Percentiles rank a stretch among this genome's conserved stretches.
Conservation (phyloP, 2,888 invertebrate species). For the Campoplex nolae region DNA sequence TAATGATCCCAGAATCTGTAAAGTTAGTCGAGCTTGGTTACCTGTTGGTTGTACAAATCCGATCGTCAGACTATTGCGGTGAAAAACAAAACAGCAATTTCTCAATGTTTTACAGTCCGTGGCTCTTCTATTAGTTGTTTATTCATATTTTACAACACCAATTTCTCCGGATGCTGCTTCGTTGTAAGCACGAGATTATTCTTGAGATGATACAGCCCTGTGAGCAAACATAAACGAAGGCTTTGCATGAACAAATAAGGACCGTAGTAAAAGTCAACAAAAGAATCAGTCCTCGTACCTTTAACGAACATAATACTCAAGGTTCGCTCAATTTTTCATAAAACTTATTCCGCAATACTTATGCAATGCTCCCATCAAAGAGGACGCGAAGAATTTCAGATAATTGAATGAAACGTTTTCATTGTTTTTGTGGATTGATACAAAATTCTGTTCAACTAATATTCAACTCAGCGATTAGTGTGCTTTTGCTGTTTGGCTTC, state of each 20-base stretch:
- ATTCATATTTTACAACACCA: background rate
- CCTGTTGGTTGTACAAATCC: constrained; percentile 12
- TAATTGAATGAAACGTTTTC: background rate
- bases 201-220: background rate
- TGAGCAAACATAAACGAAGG: no score
- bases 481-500: no score
- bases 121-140: background rate
- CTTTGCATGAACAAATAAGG: background rate
- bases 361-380: background rate
- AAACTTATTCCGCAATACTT: background rate
- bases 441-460: background rate
- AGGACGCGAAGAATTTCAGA: background rate
- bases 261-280: background rate
- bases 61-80: background rate
- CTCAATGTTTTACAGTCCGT: background rate
- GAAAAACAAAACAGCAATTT: background rate
- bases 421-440: no score
- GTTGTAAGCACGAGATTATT: background rate
- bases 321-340: background rate
- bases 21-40: constrained; percentile 16
- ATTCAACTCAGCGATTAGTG: background rate
- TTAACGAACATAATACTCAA: background rate
- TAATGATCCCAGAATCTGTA: background rate
- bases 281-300: background rate
- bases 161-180: background rate